A percentile compares a stretch with the other conserved stretches of the same genome.
Evolutionary conservation across 2,113 vertebrate genomes (phyloP).

Genomic region (Neogobius melanostomus): DNA sequence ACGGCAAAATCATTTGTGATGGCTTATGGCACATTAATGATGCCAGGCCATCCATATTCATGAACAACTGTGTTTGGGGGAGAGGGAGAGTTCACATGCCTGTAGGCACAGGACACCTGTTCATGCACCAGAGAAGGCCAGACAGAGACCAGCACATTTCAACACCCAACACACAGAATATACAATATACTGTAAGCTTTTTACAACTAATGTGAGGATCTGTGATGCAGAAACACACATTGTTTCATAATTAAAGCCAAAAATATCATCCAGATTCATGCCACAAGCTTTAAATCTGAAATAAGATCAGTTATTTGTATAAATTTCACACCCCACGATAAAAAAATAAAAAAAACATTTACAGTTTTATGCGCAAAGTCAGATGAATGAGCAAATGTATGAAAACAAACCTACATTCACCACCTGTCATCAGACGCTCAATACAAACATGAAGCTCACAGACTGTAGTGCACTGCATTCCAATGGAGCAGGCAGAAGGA

Average conservation of each 20-base stretch:
- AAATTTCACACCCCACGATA: too few relatives aligned
- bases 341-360: too few relatives aligned
- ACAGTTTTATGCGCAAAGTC: neutral
- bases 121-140: conserved; percentile 32
- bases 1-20: conserved; percentile 79
- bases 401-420: neutral
- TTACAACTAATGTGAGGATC: neutral
- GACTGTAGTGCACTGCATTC: conserved; percentile 42
- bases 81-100: conserved; percentile 58
- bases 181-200: conserved; percentile 1
- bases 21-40: conserved; percentile 78
- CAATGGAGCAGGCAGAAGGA: conserved; percentile 52
- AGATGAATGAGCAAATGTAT: neutral
- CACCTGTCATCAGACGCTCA: neutral
- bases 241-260: neutral
- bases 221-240: neutral
- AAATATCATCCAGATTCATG: too few relatives aligned
- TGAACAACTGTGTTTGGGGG: conserved; percentile 81
- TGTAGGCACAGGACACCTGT: conserved; percentile 62
- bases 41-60: conserved; percentile 81
- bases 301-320: too few relatives aligned
- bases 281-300: too few relatives aligned
- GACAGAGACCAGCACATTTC: conserved; percentile 41
- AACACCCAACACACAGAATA: conserved; percentile 28
- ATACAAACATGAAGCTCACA: conserved; percentile 38